Conservation (phyloP, 2,797 vertebrate species). For the Miichthys miiuy region DNA sequence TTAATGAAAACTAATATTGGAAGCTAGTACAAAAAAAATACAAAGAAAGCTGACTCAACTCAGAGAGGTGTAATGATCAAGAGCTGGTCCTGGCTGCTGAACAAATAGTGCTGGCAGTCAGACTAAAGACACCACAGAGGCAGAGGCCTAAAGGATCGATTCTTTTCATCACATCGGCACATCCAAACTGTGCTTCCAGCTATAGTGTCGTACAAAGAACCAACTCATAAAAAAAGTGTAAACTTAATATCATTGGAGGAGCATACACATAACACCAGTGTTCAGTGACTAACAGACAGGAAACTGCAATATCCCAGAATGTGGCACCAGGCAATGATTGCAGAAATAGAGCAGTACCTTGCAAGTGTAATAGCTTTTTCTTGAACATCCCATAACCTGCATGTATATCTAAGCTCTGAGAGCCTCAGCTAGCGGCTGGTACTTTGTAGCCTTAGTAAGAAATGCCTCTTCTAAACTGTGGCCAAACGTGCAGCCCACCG, state of each 20-base stretch:
- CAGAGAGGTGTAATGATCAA: conserved; percentile 22
- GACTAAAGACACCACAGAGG: conserved; percentile 24
- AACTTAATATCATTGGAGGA: background rate
- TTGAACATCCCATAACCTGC: background rate
- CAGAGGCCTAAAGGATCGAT: conserved; percentile 9
- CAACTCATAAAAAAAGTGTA: conserved; percentile 10
- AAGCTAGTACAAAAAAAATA: conserved; percentile 1
- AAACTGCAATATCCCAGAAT: background rate
- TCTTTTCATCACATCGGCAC: conserved; percentile 12
- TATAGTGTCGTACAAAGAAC: background rate
- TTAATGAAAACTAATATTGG: conserved; percentile 14
- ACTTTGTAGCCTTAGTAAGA: conserved; percentile 1
- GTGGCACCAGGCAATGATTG: background rate
- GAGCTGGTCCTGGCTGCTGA: conserved; percentile 21
- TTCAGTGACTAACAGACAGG: background rate
- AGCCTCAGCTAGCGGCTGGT: background rate
- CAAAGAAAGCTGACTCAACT: conserved; percentile 23
- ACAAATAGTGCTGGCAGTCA: conserved; percentile 22
- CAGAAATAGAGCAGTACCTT: conserved; percentile 5
- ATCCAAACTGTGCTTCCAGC: conserved; percentile 5
- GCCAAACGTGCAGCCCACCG: background rate
- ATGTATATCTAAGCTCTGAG: background rate
- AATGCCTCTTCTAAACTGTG: background rate
- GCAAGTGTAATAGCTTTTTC: background rate
- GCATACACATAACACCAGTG: background rate